Conservation (phyloP, 2,797 vertebrate species). For the Ispidina lecontei region DNA sequence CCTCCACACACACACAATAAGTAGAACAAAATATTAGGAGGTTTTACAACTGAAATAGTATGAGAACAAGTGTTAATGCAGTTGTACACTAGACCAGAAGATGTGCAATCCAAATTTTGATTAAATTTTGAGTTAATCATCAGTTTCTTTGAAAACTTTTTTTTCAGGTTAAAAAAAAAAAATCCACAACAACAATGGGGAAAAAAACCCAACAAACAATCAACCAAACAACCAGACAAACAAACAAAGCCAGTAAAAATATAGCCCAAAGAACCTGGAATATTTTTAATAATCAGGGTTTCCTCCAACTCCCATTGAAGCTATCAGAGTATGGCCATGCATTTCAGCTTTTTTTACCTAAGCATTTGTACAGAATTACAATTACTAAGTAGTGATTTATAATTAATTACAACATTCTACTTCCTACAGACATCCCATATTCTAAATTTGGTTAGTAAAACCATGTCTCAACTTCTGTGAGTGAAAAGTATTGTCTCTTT, state of each 20-base stretch:
- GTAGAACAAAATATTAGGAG: constrained; percentile 4
- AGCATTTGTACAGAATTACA: background rate
- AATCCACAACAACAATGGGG: too few relatives aligned
- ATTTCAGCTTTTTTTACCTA: background rate
- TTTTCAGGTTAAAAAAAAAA: background rate
- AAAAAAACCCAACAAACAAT: too few relatives aligned
- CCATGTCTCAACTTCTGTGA: background rate
- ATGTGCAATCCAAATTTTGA: background rate
- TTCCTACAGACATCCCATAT: background rate
- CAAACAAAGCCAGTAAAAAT: too few relatives aligned
- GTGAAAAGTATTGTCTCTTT: background rate
- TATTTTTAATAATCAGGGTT: background rate
- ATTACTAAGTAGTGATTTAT: background rate
- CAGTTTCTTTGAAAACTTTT: background rate
- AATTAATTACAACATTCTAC: background rate
- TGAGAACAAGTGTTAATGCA: background rate
- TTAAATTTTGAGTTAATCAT: background rate
- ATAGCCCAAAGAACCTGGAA: background rate
- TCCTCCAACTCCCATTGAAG: background rate
- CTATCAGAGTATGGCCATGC: background rate
- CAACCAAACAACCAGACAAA: too few relatives aligned
- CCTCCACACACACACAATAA: background rate
- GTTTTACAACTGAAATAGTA: background rate
- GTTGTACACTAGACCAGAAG: background rate
- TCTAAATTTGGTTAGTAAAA: background rate